A percentile compares a stretch with the other conserved stretches of the same genome.
Conservation (phyloP, 2,113 vertebrate genomes). For the Origma solitaria region DNA sequence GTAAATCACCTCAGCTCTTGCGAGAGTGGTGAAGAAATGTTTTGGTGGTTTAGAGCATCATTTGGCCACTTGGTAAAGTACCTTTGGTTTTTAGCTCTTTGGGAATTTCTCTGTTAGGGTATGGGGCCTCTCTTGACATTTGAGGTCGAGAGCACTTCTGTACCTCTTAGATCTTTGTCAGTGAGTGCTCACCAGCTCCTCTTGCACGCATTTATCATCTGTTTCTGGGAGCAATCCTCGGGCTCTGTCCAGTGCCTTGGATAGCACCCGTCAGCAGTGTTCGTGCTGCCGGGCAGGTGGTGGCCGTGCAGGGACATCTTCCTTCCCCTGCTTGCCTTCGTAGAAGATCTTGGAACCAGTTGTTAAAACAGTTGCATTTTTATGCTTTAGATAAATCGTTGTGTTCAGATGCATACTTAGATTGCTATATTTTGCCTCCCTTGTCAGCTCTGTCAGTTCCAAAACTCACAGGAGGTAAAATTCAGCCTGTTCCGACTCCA, state of each 20-base stretch:
- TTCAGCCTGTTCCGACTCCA: background rate
- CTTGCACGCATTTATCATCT: background rate
- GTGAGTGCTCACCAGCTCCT: background rate
- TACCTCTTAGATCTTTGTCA: background rate
- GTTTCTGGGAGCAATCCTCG: background rate
- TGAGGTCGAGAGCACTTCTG: background rate
- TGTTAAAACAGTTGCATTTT: background rate
- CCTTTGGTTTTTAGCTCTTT: background rate
- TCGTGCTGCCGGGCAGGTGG: background rate
- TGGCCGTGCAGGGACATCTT: background rate
- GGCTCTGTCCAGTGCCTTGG: accelerated
- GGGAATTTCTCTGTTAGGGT: background rate
- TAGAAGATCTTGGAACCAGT: background rate
- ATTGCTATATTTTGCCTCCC: background rate
- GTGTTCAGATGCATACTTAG: background rate
- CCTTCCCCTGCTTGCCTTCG: background rate
- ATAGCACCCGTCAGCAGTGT: accelerated
- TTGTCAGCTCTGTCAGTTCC: background rate
- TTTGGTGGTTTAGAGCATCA: background rate
- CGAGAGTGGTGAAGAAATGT: background rate
- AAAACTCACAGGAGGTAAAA: background rate
- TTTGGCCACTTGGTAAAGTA: background rate
- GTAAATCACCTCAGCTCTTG: background rate
- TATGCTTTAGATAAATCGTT: background rate
- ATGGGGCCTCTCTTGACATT: background rate